Percentiles rank a stretch among this genome's conserved stretches.
phyloP scores from a whole-genome alignment of 1,140 invertebrate genomes.

The Maniola jurtina region DNA sequence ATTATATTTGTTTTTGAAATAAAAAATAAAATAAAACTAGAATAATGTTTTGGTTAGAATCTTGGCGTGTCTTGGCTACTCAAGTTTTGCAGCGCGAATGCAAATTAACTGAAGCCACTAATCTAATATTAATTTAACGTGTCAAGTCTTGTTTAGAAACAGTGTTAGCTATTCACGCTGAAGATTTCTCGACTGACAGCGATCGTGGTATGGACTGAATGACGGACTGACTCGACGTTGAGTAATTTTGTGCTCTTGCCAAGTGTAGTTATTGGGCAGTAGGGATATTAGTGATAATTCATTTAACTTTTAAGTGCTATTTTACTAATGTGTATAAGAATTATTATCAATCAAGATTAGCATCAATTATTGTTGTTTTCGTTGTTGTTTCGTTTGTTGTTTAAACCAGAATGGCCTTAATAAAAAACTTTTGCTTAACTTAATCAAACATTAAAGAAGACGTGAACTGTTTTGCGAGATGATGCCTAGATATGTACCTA shows the following conservation, averaged over 20 bases:
- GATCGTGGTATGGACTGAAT: not conserved
- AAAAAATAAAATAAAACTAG: too few relatives aligned
- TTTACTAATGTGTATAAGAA: not conserved
- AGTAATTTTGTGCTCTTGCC: not conserved
- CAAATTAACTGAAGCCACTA: conserved; percentile 3
- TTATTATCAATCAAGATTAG: not conserved
- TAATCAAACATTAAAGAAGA: too few relatives aligned
- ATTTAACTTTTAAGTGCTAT: not conserved
- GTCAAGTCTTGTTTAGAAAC: conserved; percentile 1
- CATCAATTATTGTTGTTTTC: not conserved
- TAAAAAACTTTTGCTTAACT: too few relatives aligned
- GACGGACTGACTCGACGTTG: not conserved
- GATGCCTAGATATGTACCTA: too few relatives aligned
- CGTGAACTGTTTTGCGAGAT: too few relatives aligned
- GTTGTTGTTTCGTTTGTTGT: too few relatives aligned
- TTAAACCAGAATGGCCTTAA: too few relatives aligned
- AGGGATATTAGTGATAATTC: not conserved
- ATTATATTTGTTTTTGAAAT: too few relatives aligned
- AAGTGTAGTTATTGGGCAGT: not conserved
- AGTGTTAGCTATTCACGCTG: not conserved
- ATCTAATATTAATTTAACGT: not conserved
- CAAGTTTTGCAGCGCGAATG: not conserved
- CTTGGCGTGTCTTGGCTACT: not conserved
- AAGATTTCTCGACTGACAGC: not conserved
- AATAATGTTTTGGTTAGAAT: too few relatives aligned